Conservation (phyloP, 2,113 vertebrate species). For the Cyprinodon variegatus region DNA sequence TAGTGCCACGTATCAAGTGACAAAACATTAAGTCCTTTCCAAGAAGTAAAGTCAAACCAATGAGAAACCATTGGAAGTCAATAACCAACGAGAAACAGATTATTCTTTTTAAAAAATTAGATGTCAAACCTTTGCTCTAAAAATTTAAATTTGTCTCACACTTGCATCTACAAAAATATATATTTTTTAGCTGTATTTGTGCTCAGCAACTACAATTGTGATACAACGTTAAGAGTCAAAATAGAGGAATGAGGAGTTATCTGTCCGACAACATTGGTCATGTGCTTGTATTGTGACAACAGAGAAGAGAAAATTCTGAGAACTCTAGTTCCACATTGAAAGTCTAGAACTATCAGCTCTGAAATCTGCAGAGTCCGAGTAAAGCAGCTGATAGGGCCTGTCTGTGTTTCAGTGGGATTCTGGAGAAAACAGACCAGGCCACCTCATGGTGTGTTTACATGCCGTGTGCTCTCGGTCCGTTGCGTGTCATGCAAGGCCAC, state of each 20-base stretch:
- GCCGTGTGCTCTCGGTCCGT: conserved; percentile 52
- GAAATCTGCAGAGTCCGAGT: not conserved
- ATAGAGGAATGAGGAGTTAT: not conserved
- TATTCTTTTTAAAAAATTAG: too few relatives aligned
- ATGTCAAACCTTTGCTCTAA: too few relatives aligned
- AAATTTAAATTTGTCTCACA: too few relatives aligned
- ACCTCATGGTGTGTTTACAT: conserved; percentile 37
- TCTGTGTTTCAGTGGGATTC: not conserved
- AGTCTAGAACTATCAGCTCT: not conserved
- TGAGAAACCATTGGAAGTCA: too few relatives aligned
- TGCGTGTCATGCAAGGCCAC: conserved; percentile 58
- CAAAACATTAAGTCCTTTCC: not conserved
- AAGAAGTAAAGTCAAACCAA: not conserved
- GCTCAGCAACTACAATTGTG: not conserved
- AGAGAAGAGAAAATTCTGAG: not conserved
- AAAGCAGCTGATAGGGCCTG: conserved; percentile 8
- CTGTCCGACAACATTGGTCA: not conserved
- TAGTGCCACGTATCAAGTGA: not conserved
- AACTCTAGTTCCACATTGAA: not conserved
- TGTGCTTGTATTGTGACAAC: not conserved
- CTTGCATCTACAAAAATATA: not conserved
- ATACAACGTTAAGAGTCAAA: not conserved
- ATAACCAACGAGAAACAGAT: too few relatives aligned
- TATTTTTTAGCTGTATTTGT: not conserved
- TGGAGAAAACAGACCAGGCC: conserved; percentile 5